These are phyloP conservation scores for Drosophila neotestacea DNA, from an alignment of 2,888 invertebrate genomes.

Conservation along the genomic window DNA sequence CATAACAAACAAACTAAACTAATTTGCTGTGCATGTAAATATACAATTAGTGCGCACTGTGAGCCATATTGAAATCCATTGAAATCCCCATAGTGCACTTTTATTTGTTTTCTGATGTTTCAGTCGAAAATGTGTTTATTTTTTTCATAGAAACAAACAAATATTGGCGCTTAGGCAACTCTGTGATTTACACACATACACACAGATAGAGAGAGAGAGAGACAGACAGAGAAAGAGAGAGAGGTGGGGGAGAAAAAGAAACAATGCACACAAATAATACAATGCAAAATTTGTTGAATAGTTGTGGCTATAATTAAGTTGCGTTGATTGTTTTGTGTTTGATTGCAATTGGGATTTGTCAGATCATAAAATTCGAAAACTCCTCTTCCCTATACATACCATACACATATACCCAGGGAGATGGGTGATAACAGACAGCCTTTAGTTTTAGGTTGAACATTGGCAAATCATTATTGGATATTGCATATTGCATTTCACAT, in stretches of 20 bases:
- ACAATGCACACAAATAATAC: slow-evolving; percentile 1
- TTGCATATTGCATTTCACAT: slow-evolving; percentile 51
- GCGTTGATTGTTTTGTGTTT: slow-evolving; percentile 40
- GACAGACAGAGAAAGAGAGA: neutral
- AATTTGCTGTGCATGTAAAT: slow-evolving; percentile 5
- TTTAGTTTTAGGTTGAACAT: slow-evolving; percentile 1
- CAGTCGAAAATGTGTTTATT: slow-evolving; percentile 13
- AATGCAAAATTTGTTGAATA: slow-evolving; percentile 5
- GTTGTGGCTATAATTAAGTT: slow-evolving; percentile 27
- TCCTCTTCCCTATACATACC: neutral
- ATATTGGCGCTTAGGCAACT: slow-evolving; percentile 8
- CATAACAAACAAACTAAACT: neutral
- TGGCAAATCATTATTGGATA: slow-evolving; percentile 23
- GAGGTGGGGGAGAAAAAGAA: neutral
- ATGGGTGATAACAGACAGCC: neutral
- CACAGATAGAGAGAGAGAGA: neutral
- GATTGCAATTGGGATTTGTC: slow-evolving; percentile 33
- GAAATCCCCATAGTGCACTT: neutral
- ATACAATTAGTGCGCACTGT: slow-evolving; percentile 18
- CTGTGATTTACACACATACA: slow-evolving; percentile 7
- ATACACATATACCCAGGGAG: neutral
- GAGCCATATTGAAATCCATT: neutral
- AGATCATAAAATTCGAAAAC: slow-evolving; percentile 7
- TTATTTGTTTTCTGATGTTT: slow-evolving; percentile 14
- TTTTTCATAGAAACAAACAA: slow-evolving; percentile 6